phyloP scores from a whole-genome alignment of 2,113 vertebrate genomes.

The Clarias batrachus region DNA sequence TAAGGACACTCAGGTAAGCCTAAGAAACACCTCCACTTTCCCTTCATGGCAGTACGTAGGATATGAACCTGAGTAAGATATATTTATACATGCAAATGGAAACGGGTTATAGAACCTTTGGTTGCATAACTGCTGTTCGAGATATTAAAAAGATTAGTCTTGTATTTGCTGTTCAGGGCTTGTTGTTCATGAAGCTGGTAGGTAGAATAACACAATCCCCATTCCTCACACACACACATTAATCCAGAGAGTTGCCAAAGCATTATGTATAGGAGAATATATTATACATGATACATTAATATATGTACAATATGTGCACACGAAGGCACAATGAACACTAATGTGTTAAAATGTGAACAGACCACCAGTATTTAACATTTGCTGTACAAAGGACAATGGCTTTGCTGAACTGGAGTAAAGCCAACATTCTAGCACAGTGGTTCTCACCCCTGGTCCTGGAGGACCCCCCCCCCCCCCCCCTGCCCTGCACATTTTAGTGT shows the following conservation, averaged over 20 bases:
- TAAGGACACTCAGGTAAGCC: not conserved
- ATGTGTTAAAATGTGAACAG: not conserved
- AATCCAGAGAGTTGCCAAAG: conserved; percentile 17
- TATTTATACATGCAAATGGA: not conserved
- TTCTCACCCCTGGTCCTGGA: too few relatives aligned
- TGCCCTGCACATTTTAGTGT: too few relatives aligned
- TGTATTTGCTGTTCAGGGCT: not conserved
- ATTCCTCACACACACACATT: conserved; percentile 17
- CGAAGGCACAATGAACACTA: not conserved
- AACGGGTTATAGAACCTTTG: conserved; percentile 13
- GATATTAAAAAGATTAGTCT: conserved; percentile 37
- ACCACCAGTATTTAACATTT: not conserved
- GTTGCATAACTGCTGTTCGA: not conserved
- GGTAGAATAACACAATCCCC: conserved; percentile 8
- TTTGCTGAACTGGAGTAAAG: too few relatives aligned
- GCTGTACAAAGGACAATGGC: not conserved
- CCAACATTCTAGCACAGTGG: not conserved
- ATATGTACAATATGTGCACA: not conserved
- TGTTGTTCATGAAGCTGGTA: conserved; percentile 15
- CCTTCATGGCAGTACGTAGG: too few relatives aligned
- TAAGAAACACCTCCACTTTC: not conserved
- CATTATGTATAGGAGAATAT: conserved; percentile 2
- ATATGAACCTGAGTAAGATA: not conserved
- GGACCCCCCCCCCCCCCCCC: too few relatives aligned
- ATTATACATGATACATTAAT: not conserved